Evolutionary conservation across 35 echinoderm and acorn worm genomes (phyloP), one percentile per base, ranked within the genome.

Genomic region (Holothuria glaberrima): DNA sequence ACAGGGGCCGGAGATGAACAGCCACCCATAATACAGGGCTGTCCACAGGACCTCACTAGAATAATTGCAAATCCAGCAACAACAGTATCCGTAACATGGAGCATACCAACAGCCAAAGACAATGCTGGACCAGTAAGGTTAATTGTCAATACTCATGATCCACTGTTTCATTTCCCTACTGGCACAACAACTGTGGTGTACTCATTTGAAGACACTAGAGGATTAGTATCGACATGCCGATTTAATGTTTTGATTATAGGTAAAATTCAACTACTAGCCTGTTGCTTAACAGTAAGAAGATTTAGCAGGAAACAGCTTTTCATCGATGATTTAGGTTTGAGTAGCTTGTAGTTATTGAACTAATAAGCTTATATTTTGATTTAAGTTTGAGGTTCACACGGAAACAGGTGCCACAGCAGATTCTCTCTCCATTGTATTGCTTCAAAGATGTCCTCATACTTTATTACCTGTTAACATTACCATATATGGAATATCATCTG

Each of bases 51-150:
- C 6, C 32, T 73, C 18, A 33, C 22, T 18, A 73, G 69, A 21
- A 73, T 35, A 33, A 29, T 73, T 29, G 5, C 33, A 30, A 35
- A 6, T 29, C 35, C 35, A 19, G 22, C 7, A 19, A 30, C 78
- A 48, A 54, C 78, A 54, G 78, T 59, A 24, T n/a, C 45, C 13
- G 78, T 82, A 24, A 35, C 44, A 24, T 82, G 78, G 78, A 58
- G 30, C 54, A 46, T n/a, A 20, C 45, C 78, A 48, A 82, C 56
- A 54, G 78, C 78, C 30, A 54, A 30, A 48, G 78, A 82, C 56
- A 57, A 82, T 82, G 44, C 78, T 50, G 78, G 78, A 82, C 44
- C 56, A 29, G 0, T 59, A 9, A n/a, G n/a, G n/a, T 21, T 30
- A n/a, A 56, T 21, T 24, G 32, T 26, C 12, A 29, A 33, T 56